A percentile compares a stretch with the other conserved stretches of the same genome.
Evolutionary conservation across 2,888 invertebrate species (phyloP).

Genomic region (Achlya flavicornis): DNA sequence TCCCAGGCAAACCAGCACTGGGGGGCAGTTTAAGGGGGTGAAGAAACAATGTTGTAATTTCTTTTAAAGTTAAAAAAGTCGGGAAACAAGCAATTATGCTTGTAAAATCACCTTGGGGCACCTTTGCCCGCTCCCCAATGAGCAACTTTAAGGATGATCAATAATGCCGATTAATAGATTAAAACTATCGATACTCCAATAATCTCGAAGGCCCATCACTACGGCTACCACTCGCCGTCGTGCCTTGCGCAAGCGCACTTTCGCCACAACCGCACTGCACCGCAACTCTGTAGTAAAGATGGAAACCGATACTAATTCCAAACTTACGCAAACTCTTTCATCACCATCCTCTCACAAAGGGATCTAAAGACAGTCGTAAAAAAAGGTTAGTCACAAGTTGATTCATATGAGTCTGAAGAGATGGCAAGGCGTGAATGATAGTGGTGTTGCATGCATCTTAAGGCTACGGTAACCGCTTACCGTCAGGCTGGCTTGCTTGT

Average conservation of each 20-base stretch:
- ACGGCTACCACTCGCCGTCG: not conserved
- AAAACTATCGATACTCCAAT: not conserved
- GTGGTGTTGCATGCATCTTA: not conserved
- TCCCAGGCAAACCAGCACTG: too few species aligned
- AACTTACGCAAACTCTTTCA: not conserved
- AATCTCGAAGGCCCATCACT: not conserved
- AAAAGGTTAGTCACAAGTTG: not conserved
- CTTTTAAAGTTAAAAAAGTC: too few species aligned
- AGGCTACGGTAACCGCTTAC: too few species aligned
- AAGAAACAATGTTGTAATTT: too few species aligned
- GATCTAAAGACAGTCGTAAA: not conserved
- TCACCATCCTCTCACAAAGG: not conserved
- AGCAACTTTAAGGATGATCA: too few species aligned
- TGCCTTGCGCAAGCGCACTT: not conserved
- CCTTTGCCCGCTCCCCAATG: too few species aligned
- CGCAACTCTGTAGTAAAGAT: not conserved
- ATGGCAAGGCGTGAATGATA: not conserved
- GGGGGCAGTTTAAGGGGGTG: too few species aligned
- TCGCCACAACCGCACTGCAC: slow-evolving; percentile 1
- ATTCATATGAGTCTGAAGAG: not conserved
- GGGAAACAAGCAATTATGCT: too few species aligned
- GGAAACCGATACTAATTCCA: slow-evolving; percentile 1
- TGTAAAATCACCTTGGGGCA: too few species aligned
- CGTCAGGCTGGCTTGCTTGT: too few species aligned
- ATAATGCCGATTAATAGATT: not conserved